Conservation (phyloP, 37 sponge, comb jelly and placozoan species). For the Dysidea cf. avara region DNA sequence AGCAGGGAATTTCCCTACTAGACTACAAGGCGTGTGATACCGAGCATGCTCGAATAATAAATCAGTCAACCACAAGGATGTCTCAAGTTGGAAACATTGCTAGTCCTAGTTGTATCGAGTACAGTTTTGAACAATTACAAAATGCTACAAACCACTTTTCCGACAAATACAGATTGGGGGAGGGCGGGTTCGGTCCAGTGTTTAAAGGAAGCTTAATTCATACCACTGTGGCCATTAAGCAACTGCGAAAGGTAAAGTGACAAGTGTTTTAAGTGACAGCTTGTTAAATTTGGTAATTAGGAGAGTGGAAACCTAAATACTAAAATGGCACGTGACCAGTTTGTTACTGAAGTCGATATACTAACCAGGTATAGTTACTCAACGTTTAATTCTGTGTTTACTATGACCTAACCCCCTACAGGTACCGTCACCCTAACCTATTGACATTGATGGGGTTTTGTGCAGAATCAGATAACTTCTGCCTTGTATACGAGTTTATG, state of each 20-base stretch:
- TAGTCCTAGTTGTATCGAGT: constrained; percentile 75
- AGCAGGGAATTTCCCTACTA: too few species aligned
- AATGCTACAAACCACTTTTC: constrained; percentile 73
- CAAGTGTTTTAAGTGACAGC: too few species aligned
- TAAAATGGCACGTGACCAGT: background rate
- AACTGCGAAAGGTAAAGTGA: constrained; percentile 36
- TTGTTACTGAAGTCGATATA: too few species aligned
- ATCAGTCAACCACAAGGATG: too few species aligned
- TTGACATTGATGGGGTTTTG: constrained; percentile 77
- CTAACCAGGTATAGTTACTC: too few species aligned
- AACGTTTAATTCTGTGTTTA: background rate
- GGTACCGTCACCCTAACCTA: constrained; percentile 90
- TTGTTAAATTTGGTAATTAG: background rate
- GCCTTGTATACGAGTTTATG: constrained; percentile 87
- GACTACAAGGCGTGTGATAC: too few species aligned
- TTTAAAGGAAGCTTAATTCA: constrained; percentile 60
- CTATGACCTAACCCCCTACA: too few species aligned
- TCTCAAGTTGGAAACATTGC: too few species aligned
- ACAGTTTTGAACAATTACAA: constrained; percentile 42
- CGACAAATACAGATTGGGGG: constrained; percentile 76
- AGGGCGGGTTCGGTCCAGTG: constrained; percentile 95
- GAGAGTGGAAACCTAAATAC: background rate
- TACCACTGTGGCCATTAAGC: constrained; percentile 91
- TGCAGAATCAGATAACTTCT: constrained; percentile 32
- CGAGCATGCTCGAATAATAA: too few species aligned